phyloP scores from a whole-genome alignment of 1,140 invertebrate genomes.

The Ceratina calcarata region DNA sequence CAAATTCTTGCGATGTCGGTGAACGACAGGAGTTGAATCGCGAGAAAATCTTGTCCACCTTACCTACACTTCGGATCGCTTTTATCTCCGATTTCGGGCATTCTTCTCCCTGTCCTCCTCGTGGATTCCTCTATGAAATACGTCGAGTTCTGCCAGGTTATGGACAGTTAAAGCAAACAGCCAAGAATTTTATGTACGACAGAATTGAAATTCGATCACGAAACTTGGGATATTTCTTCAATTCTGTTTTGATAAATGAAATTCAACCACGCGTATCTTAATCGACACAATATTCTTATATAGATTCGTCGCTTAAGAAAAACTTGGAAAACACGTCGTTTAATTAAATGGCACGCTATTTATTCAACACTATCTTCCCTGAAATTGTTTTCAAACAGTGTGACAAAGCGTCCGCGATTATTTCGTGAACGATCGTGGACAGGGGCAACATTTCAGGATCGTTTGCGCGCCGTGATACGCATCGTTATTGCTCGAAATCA shows the following conservation, averaged over 20 bases:
- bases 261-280: too few species aligned
- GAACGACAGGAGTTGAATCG: constrained; percentile 42
- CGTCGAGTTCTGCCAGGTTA: not conserved
- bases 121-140: constrained; percentile 17
- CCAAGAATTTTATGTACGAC: not conserved
- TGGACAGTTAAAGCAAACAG: not conserved
- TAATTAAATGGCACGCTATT: not conserved
- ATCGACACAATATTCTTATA: too few species aligned
- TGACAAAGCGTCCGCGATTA: not conserved
- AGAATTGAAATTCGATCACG: not conserved
- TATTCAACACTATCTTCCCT: not conserved
- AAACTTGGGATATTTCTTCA: too few species aligned
- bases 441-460: constrained; percentile 39
- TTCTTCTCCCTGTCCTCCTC: constrained; percentile 19
- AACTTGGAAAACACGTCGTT: not conserved
- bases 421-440: not conserved
- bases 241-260: too few species aligned
- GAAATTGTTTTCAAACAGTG: not conserved
- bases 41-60: constrained; percentile 35
- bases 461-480: constrained; percentile 49
- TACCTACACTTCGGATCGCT: constrained; percentile 37
- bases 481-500: constrained; percentile 55
- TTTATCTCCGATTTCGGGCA: constrained; percentile 41
- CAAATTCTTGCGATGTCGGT: constrained; percentile 55
- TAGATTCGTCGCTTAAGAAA: too few species aligned